phyloP scores from a whole-genome alignment of 2,888 invertebrate species.

The Zaprionus bogoriensis region DNA sequence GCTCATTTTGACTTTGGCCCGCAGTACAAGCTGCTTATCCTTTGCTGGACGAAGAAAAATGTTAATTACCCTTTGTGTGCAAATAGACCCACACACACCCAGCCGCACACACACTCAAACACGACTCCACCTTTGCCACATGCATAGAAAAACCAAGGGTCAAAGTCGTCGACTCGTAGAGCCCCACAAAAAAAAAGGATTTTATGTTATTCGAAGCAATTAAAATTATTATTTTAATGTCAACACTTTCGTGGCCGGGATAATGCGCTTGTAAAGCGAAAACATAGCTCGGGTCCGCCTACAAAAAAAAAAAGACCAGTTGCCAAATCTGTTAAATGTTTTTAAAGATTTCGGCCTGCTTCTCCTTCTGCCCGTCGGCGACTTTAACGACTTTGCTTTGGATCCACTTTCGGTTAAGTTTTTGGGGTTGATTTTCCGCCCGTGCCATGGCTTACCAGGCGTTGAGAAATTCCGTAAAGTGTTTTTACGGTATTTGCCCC shows the following conservation, averaged over 20 bases:
- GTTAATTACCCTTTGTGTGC: conserved; percentile 79
- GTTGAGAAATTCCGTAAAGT: conserved; percentile 79
- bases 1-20: conserved; percentile 70
- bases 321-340: conserved; percentile 72
- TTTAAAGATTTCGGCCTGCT: conserved; percentile 62
- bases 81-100: conserved; percentile 62
- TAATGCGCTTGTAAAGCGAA: conserved; percentile 77
- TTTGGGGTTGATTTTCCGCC: conserved; percentile 75
- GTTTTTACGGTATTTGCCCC: conserved; percentile 76
- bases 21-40: conserved; percentile 74
- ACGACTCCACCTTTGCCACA: neutral
- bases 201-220: conserved; percentile 79
- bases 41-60: conserved; percentile 69
- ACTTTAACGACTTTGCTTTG: conserved; percentile 61
- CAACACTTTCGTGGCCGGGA: conserved; percentile 76
- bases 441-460: conserved; percentile 71
- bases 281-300: conserved; percentile 53
- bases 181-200: conserved; percentile 26
- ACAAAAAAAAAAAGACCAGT: neutral
- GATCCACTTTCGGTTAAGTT: conserved; percentile 40
- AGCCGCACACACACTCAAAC: conserved; percentile 3
- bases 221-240: conserved; percentile 83
- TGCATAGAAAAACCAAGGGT: conserved; percentile 45
- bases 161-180: conserved; percentile 39
- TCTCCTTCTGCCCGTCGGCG: neutral